A percentile compares a stretch with the other conserved stretches of the same genome.
Evolutionary conservation across 2,113 vertebrate species (phyloP).

Genomic region (Chaenocephalus aceratus): DNA sequence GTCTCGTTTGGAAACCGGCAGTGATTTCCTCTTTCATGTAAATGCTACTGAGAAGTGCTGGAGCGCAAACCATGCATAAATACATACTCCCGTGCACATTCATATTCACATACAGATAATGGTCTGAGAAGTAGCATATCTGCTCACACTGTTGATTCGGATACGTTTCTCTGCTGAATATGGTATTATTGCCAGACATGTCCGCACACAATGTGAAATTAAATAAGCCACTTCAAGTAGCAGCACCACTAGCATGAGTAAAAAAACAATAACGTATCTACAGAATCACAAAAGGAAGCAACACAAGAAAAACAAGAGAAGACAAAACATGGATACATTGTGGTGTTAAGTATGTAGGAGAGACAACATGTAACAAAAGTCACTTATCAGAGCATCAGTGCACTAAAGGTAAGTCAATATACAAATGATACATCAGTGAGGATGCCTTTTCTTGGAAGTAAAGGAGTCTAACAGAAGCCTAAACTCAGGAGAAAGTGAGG

Average conservation of each 20-base stretch:
- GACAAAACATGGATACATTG: too few relatives aligned
- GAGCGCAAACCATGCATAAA: neutral
- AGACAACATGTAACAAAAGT: too few relatives aligned
- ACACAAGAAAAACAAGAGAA: too few relatives aligned
- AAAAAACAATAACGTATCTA: neutral
- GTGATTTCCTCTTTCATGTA: conserved; percentile 51
- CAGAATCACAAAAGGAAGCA: neutral
- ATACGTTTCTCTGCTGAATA: neutral
- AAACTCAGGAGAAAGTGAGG: neutral
- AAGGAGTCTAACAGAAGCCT: neutral
- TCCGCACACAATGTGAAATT: too few relatives aligned
- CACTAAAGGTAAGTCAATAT: neutral
- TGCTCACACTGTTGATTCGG: conserved; percentile 19
- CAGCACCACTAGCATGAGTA: neutral
- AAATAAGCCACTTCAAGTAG: neutral
- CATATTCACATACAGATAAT: conserved; percentile 13
- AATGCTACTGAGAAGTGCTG: conserved; percentile 4
- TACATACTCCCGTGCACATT: neutral
- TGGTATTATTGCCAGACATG: neutral
- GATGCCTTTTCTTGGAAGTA: neutral
- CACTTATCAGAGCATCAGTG: too few relatives aligned
- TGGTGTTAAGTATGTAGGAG: too few relatives aligned
- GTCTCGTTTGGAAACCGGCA: conserved; percentile 6
- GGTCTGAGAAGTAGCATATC: conserved; percentile 6
- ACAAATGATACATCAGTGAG: neutral